Conservation (phyloP, 2,888 invertebrate species). For the Podotricha telesiphe region DNA sequence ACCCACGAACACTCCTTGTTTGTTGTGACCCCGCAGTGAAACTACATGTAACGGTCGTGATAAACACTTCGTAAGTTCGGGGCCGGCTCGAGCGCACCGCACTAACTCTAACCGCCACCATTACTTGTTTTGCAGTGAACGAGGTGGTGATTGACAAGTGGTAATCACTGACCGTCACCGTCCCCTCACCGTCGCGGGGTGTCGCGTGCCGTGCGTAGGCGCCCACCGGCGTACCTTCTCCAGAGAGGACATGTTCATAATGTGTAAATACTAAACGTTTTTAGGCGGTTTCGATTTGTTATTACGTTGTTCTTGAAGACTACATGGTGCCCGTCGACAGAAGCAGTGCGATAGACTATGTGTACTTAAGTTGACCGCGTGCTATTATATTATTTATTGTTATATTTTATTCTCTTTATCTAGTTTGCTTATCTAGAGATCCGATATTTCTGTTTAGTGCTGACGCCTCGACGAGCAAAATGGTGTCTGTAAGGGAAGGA, state of each 20-base stretch:
- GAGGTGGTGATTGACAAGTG: slow-evolving; percentile 88
- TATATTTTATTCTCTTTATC: slow-evolving; percentile 80
- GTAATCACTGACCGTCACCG: slow-evolving; percentile 82
- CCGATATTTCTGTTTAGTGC: slow-evolving; percentile 80
- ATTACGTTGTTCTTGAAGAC: slow-evolving; percentile 82
- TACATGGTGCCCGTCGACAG: slow-evolving; percentile 83
- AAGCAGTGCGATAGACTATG: slow-evolving; percentile 81
- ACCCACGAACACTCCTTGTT: slow-evolving; percentile 83
- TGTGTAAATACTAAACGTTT: slow-evolving; percentile 82
- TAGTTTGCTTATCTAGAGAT: slow-evolving; percentile 83
- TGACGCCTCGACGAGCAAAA: slow-evolving; percentile 83
- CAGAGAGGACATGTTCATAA: slow-evolving; percentile 81
- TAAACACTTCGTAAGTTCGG: slow-evolving; percentile 75
- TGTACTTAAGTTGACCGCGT: slow-evolving; percentile 83
- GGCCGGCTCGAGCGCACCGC: slow-evolving; percentile 66
- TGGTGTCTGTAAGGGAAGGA: slow-evolving; percentile 83
- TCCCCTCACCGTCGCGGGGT: slow-evolving; percentile 65
- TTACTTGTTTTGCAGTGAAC: slow-evolving; percentile 85
- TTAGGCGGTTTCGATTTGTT: slow-evolving; percentile 83
- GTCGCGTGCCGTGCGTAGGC: slow-evolving; percentile 50
- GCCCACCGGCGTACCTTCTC: slow-evolving; percentile 57
- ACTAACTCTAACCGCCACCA: slow-evolving; percentile 70
- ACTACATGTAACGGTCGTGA: slow-evolving; percentile 81
- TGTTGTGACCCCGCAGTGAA: slow-evolving; percentile 84
- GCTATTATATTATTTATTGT: slow-evolving; percentile 80